phyloP scores from a whole-genome alignment of 2,888 invertebrate species.

The Pachliopta kotzebuea region DNA sequence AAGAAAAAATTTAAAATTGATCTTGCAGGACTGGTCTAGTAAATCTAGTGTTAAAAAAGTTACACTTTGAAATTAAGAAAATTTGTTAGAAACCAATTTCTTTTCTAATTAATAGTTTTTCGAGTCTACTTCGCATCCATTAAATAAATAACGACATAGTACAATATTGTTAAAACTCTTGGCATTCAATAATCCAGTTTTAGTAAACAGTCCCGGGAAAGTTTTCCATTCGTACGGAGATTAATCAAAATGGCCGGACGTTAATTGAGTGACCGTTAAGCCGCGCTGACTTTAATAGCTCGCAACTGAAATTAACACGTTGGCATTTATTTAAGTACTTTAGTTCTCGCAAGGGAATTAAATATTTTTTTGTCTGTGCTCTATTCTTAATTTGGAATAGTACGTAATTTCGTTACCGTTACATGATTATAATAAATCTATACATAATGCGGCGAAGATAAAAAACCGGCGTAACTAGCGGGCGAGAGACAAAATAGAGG shows the following conservation, averaged over 20 bases:
- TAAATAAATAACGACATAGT: background rate
- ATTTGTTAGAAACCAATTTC: too few relatives aligned
- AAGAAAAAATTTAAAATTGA: too few relatives aligned
- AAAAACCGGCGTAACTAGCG: too few relatives aligned
- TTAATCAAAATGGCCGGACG: conserved; percentile 29
- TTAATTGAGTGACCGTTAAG: conserved; percentile 30
- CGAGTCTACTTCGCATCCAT: too few relatives aligned
- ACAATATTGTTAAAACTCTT: conserved; percentile 11
- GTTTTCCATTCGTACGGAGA: conserved; percentile 27
- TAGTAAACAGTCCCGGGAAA: conserved; percentile 23
- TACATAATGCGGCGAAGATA: too few relatives aligned
- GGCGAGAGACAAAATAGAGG: too few relatives aligned
- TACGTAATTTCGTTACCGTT: too few relatives aligned
- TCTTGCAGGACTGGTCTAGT: too few relatives aligned
- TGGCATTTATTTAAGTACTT: conserved; percentile 23
- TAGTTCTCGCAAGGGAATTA: conserved; percentile 10
- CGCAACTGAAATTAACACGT: conserved; percentile 29
- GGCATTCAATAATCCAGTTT: conserved; percentile 24
- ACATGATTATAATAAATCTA: too few relatives aligned
- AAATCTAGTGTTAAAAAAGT: too few relatives aligned
- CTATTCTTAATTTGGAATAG: background rate
- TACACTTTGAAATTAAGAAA: too few relatives aligned
- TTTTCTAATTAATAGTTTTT: too few relatives aligned
- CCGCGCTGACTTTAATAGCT: conserved; percentile 28
- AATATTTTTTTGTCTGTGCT: conserved; percentile 12